These are phyloP conservation scores for Heliconius charithonia DNA, from an alignment of 2,888 invertebrate genomes.

Conservation along the genomic window DNA sequence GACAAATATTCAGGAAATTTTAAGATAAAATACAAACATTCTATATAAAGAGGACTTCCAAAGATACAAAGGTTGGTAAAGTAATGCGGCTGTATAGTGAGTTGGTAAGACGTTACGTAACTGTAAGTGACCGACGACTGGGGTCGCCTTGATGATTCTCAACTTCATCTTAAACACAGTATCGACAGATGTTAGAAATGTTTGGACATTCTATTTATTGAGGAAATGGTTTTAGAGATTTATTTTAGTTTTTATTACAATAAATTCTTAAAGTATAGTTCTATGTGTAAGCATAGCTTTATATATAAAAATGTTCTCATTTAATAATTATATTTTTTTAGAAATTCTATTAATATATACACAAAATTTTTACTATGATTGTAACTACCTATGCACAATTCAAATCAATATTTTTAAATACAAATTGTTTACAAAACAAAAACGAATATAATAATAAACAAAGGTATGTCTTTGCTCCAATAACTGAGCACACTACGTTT, in stretches of 20 bases:
- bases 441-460: neutral
- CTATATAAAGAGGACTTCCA: neutral
- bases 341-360: too few relatives aligned
- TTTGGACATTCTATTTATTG: constrained; percentile 33
- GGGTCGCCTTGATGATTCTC: constrained; percentile 57
- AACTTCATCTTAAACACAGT: constrained; percentile 58
- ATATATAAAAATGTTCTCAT: neutral
- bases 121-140: constrained; percentile 71
- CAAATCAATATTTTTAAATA: neutral
- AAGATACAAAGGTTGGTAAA: constrained; percentile 10
- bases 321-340: too few relatives aligned
- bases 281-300: neutral
- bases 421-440: neutral
- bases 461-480: neutral
- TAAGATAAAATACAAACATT: neutral
- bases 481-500: constrained; percentile 48
- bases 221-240: neutral
- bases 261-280: neutral
- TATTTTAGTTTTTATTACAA: neutral
- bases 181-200: constrained; percentile 47
- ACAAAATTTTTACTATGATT: neutral
- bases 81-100: constrained; percentile 29
- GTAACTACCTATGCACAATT: neutral
- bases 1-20: neutral
- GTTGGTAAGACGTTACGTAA: constrained; percentile 55